A percentile compares a stretch with the other conserved stretches of the same genome.
phyloP scores from a whole-genome alignment of 2,113 vertebrate genomes.

The Cynocephalus volans region DNA sequence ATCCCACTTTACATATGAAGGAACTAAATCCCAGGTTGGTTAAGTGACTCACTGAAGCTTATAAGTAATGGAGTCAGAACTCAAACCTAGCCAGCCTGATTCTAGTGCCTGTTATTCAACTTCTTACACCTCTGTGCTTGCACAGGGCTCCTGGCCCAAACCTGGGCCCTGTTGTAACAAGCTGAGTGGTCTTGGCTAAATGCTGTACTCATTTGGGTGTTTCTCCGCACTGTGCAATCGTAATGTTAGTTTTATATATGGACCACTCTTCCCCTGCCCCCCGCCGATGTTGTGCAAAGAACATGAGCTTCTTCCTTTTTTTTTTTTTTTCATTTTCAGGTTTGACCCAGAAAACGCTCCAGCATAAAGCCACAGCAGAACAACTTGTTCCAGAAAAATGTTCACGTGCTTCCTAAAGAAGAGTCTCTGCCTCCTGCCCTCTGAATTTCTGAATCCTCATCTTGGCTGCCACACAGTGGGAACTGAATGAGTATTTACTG shows the following conservation, averaged over 20 bases:
- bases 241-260: background rate
- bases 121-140: too few species aligned
- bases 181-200: background rate
- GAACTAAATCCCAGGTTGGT: background rate
- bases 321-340: background rate
- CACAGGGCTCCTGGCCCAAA: background rate
- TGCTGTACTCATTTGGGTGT: background rate
- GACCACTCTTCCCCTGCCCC: background rate
- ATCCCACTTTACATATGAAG: background rate
- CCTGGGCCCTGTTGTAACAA: background rate
- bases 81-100: background rate
- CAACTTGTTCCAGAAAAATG: background rate
- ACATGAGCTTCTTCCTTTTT: background rate
- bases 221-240: background rate
- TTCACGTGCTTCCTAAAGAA: background rate
- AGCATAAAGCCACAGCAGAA: background rate
- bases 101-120: background rate
- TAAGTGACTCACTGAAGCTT: slow-evolving; percentile 34
- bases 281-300: background rate
- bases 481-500: background rate
- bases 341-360: background rate
- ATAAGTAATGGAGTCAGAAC: background rate
- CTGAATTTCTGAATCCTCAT: background rate
- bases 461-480: background rate
- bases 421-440: background rate